Base-by-base conservation (phyloP, 2,888 invertebrate species). In the Ophraella communa region DNA sequence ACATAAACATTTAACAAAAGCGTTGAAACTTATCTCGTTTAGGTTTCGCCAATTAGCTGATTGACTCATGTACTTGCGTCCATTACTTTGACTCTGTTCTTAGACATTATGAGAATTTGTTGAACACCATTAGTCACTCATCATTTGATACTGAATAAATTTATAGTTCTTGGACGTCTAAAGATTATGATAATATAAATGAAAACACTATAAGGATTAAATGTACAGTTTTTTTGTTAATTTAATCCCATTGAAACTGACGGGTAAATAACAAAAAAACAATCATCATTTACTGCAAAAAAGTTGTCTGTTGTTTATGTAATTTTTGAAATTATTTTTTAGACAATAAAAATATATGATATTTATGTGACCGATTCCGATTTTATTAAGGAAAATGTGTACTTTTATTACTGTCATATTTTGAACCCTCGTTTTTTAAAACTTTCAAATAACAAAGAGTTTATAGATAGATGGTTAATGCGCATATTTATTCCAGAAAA, bases 291-390 rank as follows among this genome's bases (percentile, higher is more conserved):
- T n/a, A n/a, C n/a, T n/a, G n/a, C n/a, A n/a, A n/a, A n/a, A n/a
- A n/a, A n/a, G n/a, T 24, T 24, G 24, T 24, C 7, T 24, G 7
- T 24, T 14, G 4, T 35, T 35, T 35, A n/a, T 11, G n/a, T 11
- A 5, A 33, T 33, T 33, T 33, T 33, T 33, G 35, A 14, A 11
- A 27, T 30, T 30, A 14, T 44, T 44, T 10, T 20, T 10, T 18
- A 20, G 18, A 44, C 18, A 18, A 44, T 78, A 77, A 78, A n/a
- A 78, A 72, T 76, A 75, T 74, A 75, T 70, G 71, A 70, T 72
- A 71, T 76, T 76, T 77, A 74, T 76, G 74, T 76, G 76, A 76
- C 75, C 76, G 75, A 77, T 78, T 77, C 72, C 71, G 74, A 75
- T 77, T 77, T 78, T 78, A 76, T 77, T 76, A 77, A 76, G 76